Conservation (phyloP, 2,888 invertebrate species). For the Clusia tigrina region DNA sequence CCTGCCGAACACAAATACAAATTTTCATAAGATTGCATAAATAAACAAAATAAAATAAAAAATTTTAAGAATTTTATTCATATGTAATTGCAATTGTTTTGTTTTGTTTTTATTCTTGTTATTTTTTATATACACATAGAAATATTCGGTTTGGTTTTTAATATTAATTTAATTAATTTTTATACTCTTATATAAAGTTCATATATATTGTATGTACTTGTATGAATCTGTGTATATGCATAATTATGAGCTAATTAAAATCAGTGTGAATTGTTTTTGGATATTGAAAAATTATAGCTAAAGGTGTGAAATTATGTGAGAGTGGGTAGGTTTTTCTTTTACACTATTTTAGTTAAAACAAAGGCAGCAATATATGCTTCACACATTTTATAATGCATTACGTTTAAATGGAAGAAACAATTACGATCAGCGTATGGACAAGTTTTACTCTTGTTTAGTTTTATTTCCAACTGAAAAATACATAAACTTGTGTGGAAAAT, state of each 20-base stretch:
- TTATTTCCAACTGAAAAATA: neutral
- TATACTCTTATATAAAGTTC: slow-evolving; percentile 12
- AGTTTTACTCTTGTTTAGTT: slow-evolving; percentile 22
- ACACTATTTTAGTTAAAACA: neutral
- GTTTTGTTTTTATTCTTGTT: slow-evolving; percentile 20
- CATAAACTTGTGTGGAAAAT: neutral
- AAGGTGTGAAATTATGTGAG: neutral
- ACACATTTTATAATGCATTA: no score
- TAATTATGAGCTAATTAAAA: slow-evolving; percentile 6
- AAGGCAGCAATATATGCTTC: no score
- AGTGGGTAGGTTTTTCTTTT: neutral
- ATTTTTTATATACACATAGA: slow-evolving; percentile 20
- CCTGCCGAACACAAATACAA: neutral
- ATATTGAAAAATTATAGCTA: neutral
- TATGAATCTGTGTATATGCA: neutral
- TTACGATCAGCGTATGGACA: slow-evolving; percentile 33
- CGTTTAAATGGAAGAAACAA: slow-evolving; percentile 24
- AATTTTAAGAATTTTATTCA: neutral
- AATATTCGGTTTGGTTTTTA: slow-evolving; percentile 8
- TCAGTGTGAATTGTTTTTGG: neutral
- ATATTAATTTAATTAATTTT: slow-evolving; percentile 7
- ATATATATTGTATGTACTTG: slow-evolving; percentile 6
- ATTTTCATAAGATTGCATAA: no score
- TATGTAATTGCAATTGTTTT: slow-evolving; percentile 3
- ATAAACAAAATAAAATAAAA: neutral